Evolutionary conservation across 23 tunicate species (phyloP).

Genomic region (Trididemnum clinides): DNA sequence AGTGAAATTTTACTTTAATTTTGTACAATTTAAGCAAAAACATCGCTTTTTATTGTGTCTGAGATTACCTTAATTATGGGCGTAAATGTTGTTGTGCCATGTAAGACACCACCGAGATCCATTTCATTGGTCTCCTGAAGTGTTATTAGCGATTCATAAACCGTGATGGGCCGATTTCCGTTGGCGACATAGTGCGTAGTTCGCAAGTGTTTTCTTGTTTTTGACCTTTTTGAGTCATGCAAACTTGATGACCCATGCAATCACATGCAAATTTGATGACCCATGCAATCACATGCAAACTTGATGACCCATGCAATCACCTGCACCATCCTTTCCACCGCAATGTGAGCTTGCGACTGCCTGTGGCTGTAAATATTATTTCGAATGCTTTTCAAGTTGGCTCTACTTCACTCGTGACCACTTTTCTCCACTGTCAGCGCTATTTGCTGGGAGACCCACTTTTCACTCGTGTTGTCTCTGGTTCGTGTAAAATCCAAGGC

Average conservation of each 20-base stretch:
- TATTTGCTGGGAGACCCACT: not conserved
- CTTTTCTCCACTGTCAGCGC: not conserved
- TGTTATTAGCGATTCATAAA: not conserved
- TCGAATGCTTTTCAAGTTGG: not conserved
- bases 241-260: not conserved
- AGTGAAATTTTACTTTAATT: not conserved
- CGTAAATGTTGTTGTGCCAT: not conserved
- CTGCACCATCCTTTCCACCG: not conserved
- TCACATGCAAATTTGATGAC: not conserved
- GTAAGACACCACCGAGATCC: not conserved
- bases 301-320: not conserved
- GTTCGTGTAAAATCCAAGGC: not conserved
- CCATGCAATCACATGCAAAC: not conserved
- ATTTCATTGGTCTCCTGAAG: not conserved
- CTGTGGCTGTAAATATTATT: not conserved
- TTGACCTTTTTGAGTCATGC: too few relatives aligned
- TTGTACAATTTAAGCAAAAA: not conserved
- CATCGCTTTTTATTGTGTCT: not conserved
- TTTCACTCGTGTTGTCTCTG: not conserved
- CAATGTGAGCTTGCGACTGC: not conserved
- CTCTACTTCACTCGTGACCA: not conserved
- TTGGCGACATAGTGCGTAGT: not conserved
- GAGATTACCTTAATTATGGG: not conserved
- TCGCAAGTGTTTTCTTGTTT: not conserved
- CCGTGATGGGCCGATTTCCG: not conserved